Evolutionary conservation across 2,888 invertebrate genomes (phyloP).

Genomic region (Drosophila nr. fundita): DNA sequence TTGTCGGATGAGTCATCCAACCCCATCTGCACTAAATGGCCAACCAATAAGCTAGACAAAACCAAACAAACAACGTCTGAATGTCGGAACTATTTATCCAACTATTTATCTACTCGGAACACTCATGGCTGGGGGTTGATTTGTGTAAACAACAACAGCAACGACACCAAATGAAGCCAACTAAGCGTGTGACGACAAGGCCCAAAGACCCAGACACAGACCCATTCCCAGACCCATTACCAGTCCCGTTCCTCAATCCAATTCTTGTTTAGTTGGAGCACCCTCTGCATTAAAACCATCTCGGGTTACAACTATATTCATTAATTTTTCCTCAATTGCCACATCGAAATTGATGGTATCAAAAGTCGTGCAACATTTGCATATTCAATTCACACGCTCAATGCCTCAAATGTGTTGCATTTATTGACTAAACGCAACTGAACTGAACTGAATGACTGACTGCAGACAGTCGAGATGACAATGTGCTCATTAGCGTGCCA

Average conservation of each 20-base stretch:
- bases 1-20: conserved; percentile 44
- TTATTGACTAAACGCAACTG: conserved; percentile 1
- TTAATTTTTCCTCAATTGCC: conserved; percentile 67
- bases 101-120: conserved; percentile 55
- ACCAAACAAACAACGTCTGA: conserved; percentile 49
- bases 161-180: conserved; percentile 65
- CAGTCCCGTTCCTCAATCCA: conserved; percentile 2
- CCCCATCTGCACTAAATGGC: conserved; percentile 16
- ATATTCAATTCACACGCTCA: conserved; percentile 65
- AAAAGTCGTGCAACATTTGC: conserved; percentile 60
- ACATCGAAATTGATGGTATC: conserved; percentile 47
- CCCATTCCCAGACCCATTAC: background rate
- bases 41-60: conserved; percentile 46
- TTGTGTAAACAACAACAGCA: background rate
- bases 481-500: conserved; percentile 68
- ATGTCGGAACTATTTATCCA: conserved; percentile 65
- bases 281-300: conserved; percentile 13
- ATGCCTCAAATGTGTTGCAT: conserved; percentile 12
- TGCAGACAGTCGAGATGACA: conserved; percentile 54
- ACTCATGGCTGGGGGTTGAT: conserved; percentile 1
- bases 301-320: conserved; percentile 60
- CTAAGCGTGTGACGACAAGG: conserved; percentile 69
- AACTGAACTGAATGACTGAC: conserved; percentile 30
- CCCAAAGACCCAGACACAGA: conserved; percentile 1
- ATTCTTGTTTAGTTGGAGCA: conserved; percentile 26